Percentiles rank a stretch among this genome's conserved stretches.
Evolutionary conservation across 2,797 vertebrate species (phyloP).

Genomic region (Hapalemur alaotrensis): DNA sequence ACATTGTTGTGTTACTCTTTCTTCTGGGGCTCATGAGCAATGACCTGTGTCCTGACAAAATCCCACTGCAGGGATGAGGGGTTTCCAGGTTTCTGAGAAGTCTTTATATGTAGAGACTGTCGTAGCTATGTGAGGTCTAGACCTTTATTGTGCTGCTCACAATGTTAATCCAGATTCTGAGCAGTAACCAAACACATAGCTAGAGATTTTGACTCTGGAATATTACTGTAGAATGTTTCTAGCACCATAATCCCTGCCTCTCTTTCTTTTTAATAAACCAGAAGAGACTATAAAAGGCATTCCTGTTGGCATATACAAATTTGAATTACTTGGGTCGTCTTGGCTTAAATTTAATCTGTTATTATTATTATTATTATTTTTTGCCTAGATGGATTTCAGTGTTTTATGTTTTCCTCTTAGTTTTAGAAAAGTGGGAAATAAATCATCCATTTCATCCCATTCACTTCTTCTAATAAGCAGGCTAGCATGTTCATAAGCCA

Average conservation of each 20-base stretch:
- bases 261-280: background rate
- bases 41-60: background rate
- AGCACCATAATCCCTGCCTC: background rate
- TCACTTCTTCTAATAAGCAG: background rate
- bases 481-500: background rate
- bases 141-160: background rate
- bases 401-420: background rate
- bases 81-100: background rate
- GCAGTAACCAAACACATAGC: background rate
- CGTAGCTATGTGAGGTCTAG: background rate
- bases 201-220: background rate
- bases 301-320: background rate
- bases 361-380: background rate
- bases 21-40: background rate
- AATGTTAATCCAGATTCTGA: background rate
- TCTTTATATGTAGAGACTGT: background rate
- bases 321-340: background rate
- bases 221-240: background rate
- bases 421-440: background rate
- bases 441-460: background rate
- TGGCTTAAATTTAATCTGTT: background rate
- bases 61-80: background rate
- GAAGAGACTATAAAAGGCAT: background rate
- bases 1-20: background rate
- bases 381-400: background rate